phyloP scores from a whole-genome alignment of 2,888 invertebrate species.

The Hermaeophaga mercurialis region DNA sequence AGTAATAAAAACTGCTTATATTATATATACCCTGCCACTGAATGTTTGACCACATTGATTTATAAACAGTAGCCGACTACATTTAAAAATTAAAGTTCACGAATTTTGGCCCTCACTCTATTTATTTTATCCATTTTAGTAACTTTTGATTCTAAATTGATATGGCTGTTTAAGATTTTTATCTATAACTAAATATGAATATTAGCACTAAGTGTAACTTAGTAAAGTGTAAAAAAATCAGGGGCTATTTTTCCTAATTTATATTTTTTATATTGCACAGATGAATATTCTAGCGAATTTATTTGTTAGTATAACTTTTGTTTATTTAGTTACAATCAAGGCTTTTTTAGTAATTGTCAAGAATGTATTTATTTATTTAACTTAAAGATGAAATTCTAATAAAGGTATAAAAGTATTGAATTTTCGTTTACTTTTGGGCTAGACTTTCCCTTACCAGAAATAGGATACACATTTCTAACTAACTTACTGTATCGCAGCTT shows the following conservation, averaged over 20 bases:
- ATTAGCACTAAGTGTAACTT: slow-evolving; percentile 28
- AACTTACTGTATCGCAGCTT: too few relatives aligned
- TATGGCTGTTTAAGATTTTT: slow-evolving; percentile 12
- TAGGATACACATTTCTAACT: too few relatives aligned
- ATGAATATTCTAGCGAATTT: slow-evolving; percentile 29
- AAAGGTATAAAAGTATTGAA: too few relatives aligned
- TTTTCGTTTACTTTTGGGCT: too few relatives aligned
- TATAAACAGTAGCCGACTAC: too few relatives aligned
- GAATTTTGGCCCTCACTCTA: too few relatives aligned
- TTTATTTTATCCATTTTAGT: too few relatives aligned
- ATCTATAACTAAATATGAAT: neutral
- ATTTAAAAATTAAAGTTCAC: too few relatives aligned
- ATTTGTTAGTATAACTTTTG: slow-evolving; percentile 33
- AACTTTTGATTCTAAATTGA: neutral
- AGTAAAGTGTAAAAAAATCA: slow-evolving; percentile 31
- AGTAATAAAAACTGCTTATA: too few relatives aligned
- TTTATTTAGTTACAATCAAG: slow-evolving; percentile 51
- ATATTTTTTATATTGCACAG: slow-evolving; percentile 24
- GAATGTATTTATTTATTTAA: slow-evolving; percentile 58
- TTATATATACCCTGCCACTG: too few relatives aligned
- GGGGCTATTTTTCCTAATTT: slow-evolving; percentile 21
- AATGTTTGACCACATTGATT: too few relatives aligned
- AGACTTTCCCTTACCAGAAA: too few relatives aligned
- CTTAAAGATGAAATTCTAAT: slow-evolving; percentile 57
- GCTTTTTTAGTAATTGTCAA: slow-evolving; percentile 54